Conservation (phyloP, 2,888 invertebrate genomes). For the Smittia sp. region DNA sequence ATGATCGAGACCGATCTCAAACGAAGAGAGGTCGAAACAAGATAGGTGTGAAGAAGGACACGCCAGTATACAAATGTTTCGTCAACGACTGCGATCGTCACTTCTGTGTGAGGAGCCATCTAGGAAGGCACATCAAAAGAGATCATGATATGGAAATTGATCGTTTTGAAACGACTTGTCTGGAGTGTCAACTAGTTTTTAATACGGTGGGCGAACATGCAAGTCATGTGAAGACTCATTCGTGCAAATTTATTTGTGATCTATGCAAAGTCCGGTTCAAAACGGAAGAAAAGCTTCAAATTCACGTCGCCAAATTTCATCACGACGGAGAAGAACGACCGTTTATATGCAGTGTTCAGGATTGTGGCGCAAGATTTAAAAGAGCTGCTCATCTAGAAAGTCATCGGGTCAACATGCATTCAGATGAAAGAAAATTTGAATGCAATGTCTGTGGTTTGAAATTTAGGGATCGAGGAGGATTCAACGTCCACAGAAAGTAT, state of each 20-base stretch:
- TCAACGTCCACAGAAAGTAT: slow-evolving; percentile 28
- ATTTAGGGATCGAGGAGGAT: slow-evolving; percentile 19
- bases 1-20: background rate
- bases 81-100: slow-evolving; percentile 6
- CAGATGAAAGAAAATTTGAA: slow-evolving; percentile 26
- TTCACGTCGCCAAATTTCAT: slow-evolving; percentile 22
- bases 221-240: slow-evolving; percentile 28
- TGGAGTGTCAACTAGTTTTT: slow-evolving; percentile 28
- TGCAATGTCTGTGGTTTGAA: slow-evolving; percentile 19
- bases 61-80: slow-evolving; percentile 24
- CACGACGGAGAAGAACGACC: slow-evolving; percentile 31
- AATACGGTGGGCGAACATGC: slow-evolving; percentile 30
- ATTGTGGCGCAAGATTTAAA: slow-evolving; percentile 36
- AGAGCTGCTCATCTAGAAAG: slow-evolving; percentile 17
- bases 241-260: slow-evolving; percentile 23
- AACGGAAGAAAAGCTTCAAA: slow-evolving; percentile 22
- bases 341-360: background rate
- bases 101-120: background rate
- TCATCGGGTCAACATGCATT: slow-evolving; percentile 29
- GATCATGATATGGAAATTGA: slow-evolving; percentile 16
- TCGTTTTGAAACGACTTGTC: slow-evolving; percentile 35
- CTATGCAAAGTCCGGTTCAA: slow-evolving; percentile 31
- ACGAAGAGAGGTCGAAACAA: background rate
- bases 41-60: background rate
- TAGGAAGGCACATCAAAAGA: slow-evolving; percentile 25